Evolutionary conservation across 1,140 invertebrate species (phyloP).

Genomic region (Drosophila littoralis): DNA sequence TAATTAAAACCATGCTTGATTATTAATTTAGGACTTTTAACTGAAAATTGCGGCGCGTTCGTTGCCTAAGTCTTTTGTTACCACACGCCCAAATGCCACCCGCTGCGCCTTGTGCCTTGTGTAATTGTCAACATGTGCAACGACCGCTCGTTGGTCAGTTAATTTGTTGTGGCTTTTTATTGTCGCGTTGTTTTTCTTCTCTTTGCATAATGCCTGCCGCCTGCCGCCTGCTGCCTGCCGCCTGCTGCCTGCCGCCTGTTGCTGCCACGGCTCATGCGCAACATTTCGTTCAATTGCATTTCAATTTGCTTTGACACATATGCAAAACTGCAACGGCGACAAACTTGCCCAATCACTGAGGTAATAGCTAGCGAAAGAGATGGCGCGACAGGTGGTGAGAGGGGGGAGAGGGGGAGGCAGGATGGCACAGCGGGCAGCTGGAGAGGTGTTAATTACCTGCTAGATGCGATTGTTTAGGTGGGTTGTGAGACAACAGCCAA

Average conservation of each 20-base stretch:
- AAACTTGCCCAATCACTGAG: constrained; percentile 41
- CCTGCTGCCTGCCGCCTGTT: not conserved
- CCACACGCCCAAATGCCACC: constrained; percentile 22
- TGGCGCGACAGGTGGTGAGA: not conserved
- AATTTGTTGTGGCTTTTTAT: constrained; percentile 44
- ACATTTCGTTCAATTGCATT: constrained; percentile 75
- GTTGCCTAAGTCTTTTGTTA: constrained; percentile 77
- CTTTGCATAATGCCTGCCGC: constrained; percentile 60
- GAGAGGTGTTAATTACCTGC: constrained; percentile 28
- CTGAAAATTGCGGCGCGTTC: constrained; percentile 46
- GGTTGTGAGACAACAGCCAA: not conserved
- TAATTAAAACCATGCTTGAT: constrained; percentile 51
- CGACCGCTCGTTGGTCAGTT: constrained; percentile 48
- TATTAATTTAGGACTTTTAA: constrained; percentile 31
- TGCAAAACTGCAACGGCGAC: constrained; percentile 41
- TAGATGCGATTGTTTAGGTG: not conserved
- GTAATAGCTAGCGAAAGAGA: constrained; percentile 7
- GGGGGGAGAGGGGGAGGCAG: not conserved
- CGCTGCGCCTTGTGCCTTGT: constrained; percentile 4
- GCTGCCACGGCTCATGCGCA: constrained; percentile 49
- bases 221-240: constrained; percentile 14
- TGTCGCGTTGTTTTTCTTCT: constrained; percentile 29
- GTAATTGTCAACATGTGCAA: constrained; percentile 38
- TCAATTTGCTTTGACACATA: constrained; percentile 67
- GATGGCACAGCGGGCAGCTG: not conserved